phyloP scores from a whole-genome alignment of 2,113 vertebrate genomes.

The Globicephala melas region DNA sequence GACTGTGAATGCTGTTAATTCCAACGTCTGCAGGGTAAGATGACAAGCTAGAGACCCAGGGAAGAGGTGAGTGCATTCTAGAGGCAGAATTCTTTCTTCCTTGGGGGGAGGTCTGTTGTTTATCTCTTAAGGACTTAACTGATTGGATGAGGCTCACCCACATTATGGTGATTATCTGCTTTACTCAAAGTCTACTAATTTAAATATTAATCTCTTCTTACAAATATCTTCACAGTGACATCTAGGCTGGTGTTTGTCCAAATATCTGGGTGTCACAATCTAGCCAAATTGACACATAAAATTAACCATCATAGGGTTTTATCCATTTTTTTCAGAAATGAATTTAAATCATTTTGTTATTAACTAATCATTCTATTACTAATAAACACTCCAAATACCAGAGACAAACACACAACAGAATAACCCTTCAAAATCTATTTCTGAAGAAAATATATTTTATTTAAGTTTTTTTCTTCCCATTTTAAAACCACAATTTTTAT shows the following conservation, averaged over 20 bases:
- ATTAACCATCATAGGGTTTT: neutral
- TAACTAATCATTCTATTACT: neutral
- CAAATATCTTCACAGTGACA: neutral
- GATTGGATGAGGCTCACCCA: neutral
- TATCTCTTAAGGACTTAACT: neutral
- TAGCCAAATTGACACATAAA: neutral
- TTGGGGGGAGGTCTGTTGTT: neutral
- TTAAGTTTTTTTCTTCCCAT: neutral
- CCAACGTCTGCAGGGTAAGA: neutral
- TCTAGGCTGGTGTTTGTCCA: neutral
- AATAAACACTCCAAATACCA: neutral
- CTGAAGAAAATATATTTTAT: neutral
- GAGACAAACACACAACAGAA: neutral
- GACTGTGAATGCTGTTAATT: neutral
- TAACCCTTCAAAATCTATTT: neutral
- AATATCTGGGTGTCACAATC: neutral
- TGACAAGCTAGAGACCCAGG: neutral
- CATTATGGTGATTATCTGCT: neutral
- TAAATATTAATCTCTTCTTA: neutral
- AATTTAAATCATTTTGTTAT: neutral
- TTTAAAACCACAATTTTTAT: neutral
- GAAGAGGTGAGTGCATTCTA: neutral
- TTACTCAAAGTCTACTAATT: neutral
- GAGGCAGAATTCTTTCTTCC: neutral
- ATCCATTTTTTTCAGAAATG: neutral